Percentiles rank a stretch among this genome's conserved stretches.
Evolutionary conservation across 2,113 vertebrate genomes (phyloP).

Genomic region (Pseudorectes ferrugineus): DNA sequence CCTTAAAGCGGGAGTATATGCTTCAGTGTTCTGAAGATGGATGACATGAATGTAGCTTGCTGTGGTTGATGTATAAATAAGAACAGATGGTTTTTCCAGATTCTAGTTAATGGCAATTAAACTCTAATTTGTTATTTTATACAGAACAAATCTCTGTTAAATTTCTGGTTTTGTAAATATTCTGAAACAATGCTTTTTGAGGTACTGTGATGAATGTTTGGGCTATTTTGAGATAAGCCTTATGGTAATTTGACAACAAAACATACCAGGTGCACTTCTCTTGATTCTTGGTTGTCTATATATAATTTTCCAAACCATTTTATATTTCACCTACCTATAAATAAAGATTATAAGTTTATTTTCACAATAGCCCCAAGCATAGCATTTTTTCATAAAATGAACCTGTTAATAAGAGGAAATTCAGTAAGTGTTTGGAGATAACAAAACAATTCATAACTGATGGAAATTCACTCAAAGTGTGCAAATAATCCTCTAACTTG

Average conservation of each 20-base stretch:
- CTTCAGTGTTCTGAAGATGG: not conserved
- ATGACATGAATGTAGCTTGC: not conserved
- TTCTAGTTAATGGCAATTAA: conserved; percentile 22
- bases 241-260: not conserved
- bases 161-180: not conserved
- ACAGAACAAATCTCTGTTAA: not conserved
- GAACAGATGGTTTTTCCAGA: conserved; percentile 33
- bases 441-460: not conserved
- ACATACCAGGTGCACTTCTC: not conserved
- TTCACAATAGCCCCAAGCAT: not conserved
- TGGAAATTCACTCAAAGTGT: not conserved
- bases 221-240: not conserved
- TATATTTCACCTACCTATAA: not conserved
- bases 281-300: not conserved
- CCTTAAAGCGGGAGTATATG: not conserved
- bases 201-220: not conserved
- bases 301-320: not conserved
- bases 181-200: not conserved
- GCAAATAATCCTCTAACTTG: not conserved
- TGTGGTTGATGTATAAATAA: not conserved
- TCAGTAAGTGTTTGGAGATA: not conserved
- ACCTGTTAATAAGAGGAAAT: not conserved
- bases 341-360: not conserved
- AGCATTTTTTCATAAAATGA: not conserved
- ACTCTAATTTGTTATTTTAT: conserved; percentile 30